phyloP scores from a whole-genome alignment of 1,140 invertebrate genomes.

The Brachionus manjavacas region DNA sequence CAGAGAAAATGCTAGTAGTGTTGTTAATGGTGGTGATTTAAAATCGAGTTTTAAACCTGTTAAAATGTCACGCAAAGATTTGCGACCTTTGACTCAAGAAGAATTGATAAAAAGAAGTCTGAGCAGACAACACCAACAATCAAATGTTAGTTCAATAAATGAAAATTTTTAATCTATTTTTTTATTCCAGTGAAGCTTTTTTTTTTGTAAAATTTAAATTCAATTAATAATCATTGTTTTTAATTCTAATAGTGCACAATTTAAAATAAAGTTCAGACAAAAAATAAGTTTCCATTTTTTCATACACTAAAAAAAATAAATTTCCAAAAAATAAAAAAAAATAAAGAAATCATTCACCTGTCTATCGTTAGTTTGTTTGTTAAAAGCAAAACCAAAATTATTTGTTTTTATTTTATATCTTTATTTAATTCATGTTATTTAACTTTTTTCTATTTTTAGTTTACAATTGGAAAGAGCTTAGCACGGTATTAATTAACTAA shows the following conservation, averaged over 20 bases:
- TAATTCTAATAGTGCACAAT: neutral
- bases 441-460: neutral
- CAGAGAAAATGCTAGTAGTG: neutral
- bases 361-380: no score
- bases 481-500: no score
- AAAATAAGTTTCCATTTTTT: no score
- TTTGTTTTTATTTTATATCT: no score
- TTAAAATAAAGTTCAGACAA: neutral
- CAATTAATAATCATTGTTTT: neutral
- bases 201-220: neutral
- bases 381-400: no score
- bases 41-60: conserved; percentile 47
- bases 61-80: conserved; percentile 53
- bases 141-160: neutral
- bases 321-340: neutral
- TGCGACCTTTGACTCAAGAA: conserved; percentile 52
- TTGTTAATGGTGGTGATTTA: conserved; percentile 29
- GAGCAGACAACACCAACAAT: neutral
- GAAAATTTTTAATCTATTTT: neutral
- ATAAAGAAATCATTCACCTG: neutral
- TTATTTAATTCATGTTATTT: neutral
- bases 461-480: no score
- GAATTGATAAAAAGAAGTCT: conserved; percentile 53
- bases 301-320: neutral
- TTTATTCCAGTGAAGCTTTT: neutral